Evolutionary conservation across 2,113 vertebrate species (phyloP).

Genomic region (Mustelus asterias): DNA sequence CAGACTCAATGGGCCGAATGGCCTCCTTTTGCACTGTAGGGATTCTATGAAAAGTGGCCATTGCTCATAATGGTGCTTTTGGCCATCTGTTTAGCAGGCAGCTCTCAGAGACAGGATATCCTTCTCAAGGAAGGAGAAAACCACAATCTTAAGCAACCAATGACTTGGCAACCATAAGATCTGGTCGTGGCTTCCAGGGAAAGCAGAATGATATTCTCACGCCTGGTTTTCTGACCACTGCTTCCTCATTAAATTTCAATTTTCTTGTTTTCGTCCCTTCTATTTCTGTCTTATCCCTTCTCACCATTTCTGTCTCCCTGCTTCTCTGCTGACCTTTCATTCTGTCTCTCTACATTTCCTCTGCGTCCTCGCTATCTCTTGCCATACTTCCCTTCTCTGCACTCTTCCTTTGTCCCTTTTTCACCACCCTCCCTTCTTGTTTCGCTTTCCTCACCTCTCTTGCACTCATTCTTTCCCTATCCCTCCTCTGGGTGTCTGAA

Average conservation of each 20-base stretch:
- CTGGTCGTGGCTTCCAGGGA: too few species aligned
- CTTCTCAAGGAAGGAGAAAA: too few species aligned
- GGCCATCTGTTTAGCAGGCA: too few species aligned
- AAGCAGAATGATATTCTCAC: not conserved
- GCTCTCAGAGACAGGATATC: too few species aligned
- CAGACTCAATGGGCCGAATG: too few species aligned
- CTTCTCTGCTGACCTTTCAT: not conserved
- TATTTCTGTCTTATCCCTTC: not conserved
- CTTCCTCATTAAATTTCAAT: too few species aligned
- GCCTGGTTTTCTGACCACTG: too few species aligned
- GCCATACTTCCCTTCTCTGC: not conserved
- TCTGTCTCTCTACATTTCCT: not conserved
- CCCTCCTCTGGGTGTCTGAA: not conserved
- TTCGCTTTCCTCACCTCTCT: constrained; percentile 26
- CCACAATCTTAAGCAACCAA: too few species aligned
- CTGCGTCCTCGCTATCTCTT: not conserved
- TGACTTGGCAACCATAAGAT: too few species aligned
- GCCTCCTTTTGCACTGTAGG: too few species aligned
- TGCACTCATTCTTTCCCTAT: not conserved
- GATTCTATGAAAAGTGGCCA: too few species aligned
- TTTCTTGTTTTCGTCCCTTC: not conserved
- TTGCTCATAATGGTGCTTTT: too few species aligned
- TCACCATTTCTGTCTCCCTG: not conserved
- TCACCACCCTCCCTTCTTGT: not conserved
- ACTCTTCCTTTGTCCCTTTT: not conserved